phyloP scores from a whole-genome alignment of 2,113 vertebrate species.

The Desmodus rotundus region DNA sequence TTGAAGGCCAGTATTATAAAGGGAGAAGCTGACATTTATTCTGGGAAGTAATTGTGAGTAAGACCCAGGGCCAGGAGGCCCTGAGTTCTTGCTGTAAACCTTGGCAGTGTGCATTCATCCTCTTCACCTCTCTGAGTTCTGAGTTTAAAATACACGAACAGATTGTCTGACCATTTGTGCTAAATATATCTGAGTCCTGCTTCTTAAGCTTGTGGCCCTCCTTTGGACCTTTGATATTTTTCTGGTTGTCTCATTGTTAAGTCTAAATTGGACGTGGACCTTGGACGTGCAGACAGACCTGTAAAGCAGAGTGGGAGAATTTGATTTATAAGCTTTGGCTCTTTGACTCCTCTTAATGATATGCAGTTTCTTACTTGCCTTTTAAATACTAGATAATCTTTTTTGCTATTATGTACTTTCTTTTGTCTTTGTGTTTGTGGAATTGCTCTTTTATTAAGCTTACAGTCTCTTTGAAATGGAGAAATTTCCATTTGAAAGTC shows the following conservation, averaged over 20 bases:
- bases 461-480: background rate
- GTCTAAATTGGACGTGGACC: background rate
- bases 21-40: background rate
- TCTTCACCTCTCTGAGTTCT: background rate
- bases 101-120: background rate
- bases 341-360: background rate
- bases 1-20: background rate
- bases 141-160: background rate
- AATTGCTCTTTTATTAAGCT: background rate
- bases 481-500: background rate
- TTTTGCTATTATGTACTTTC: background rate
- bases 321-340: background rate
- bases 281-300: background rate
- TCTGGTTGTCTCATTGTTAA: background rate
- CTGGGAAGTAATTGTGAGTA: background rate
- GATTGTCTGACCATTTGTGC: background rate
- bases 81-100: background rate
- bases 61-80: background rate
- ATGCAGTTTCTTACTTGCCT: background rate
- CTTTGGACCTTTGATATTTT: background rate
- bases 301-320: background rate
- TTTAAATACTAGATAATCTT: slow-evolving; percentile 14
- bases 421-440: background rate
- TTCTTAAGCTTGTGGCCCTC: background rate
- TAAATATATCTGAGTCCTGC: background rate